phyloP scores from a whole-genome alignment of 2,888 invertebrate species.

The Cylindroiulus punctatus region DNA sequence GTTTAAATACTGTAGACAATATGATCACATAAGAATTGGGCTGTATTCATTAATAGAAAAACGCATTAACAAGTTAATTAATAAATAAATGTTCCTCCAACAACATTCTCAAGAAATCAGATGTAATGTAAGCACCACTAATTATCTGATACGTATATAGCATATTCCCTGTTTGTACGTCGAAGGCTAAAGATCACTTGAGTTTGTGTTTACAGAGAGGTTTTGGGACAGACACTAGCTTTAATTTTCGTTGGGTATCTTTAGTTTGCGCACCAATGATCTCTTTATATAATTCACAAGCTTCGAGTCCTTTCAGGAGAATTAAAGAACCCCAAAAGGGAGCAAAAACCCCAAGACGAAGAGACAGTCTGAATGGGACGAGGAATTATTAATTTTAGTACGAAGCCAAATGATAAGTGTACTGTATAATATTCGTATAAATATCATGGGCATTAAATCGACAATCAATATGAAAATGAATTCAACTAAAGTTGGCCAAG shows the following conservation, averaged over 20 bases:
- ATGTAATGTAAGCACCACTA: slow-evolving; percentile 24
- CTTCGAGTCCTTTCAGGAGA: slow-evolving; percentile 31
- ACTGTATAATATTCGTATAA: slow-evolving; percentile 47
- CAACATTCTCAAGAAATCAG: background rate
- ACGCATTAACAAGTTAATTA: background rate
- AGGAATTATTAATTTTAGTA: slow-evolving; percentile 36
- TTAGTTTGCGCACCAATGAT: slow-evolving; percentile 19
- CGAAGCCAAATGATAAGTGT: slow-evolving; percentile 34
- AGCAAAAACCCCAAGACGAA: slow-evolving; percentile 25
- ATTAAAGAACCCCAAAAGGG: slow-evolving; percentile 15
- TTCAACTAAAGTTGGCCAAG: slow-evolving; percentile 21
- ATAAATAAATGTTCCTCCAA: background rate
- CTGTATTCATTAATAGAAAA: background rate
- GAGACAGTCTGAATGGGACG: background rate
- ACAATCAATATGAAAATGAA: slow-evolving; percentile 39
- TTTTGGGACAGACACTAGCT: background rate
- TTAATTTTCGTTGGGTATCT: slow-evolving; percentile 14
- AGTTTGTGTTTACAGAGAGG: background rate
- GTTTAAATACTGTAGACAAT: background rate
- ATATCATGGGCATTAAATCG: slow-evolving; percentile 30
- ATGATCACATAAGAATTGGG: background rate
- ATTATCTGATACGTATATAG: no score
- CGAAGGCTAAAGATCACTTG: slow-evolving; percentile 12
- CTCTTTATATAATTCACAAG: slow-evolving; percentile 39
- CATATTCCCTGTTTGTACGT: background rate